phyloP scores from a whole-genome alignment of 1,140 invertebrate genomes.

The Calephelis nemesis region DNA sequence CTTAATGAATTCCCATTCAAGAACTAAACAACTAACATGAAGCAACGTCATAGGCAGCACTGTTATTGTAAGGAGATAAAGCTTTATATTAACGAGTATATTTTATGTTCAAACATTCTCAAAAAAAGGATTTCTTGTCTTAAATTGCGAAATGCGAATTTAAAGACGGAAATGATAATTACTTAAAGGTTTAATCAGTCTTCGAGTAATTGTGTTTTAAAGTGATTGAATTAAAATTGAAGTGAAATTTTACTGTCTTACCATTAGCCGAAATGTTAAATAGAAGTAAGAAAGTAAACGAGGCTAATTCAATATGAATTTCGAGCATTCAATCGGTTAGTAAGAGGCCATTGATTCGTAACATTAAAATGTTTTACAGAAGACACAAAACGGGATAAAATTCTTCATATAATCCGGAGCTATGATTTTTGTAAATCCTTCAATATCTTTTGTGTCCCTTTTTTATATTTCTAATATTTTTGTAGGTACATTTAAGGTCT shows the following conservation, averaged over 20 bases:
- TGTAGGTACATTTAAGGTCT: neutral
- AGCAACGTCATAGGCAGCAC: no score
- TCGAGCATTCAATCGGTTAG: neutral
- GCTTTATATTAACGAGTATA: no score
- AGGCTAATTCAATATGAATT: constrained; percentile 13
- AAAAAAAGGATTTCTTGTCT: no score
- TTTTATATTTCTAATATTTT: neutral
- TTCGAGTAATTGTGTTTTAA: no score
- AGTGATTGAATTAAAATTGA: neutral
- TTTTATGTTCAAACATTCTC: no score
- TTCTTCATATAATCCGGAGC: neutral
- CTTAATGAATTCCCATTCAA: no score
- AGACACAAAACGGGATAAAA: constrained; percentile 10
- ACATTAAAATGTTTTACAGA: neutral
- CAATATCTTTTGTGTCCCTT: neutral
- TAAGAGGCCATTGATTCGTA: constrained; percentile 10
- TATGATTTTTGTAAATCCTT: neutral
- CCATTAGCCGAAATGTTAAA: neutral
- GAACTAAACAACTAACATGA: no score
- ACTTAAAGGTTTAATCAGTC: no score
- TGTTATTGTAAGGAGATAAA: no score
- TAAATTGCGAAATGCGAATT: no score
- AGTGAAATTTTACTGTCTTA: neutral
- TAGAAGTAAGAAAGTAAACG: neutral
- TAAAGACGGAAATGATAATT: no score